Percentiles rank a stretch among this genome's conserved stretches.
Evolutionary conservation across 1,140 invertebrate genomes (phyloP).

Genomic region (Lineus longissimus): DNA sequence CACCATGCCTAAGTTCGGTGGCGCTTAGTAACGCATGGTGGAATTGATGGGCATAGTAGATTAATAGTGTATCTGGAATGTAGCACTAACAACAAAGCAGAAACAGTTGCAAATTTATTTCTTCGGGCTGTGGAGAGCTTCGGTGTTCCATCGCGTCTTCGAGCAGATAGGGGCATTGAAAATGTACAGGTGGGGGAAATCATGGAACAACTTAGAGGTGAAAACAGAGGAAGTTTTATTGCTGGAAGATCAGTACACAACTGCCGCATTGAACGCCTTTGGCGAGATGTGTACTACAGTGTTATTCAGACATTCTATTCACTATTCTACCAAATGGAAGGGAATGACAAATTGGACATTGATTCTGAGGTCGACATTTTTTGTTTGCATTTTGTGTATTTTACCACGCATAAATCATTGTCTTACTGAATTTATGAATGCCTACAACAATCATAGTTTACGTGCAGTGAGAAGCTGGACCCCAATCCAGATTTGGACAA

Average conservation of each 20-base stretch:
- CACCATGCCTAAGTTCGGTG: slow-evolving; percentile 14
- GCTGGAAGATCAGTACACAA: slow-evolving; percentile 21
- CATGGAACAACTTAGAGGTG: slow-evolving; percentile 12
- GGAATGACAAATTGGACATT: not conserved
- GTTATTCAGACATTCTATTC: not conserved
- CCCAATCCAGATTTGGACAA: not conserved
- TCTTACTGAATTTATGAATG: not conserved
- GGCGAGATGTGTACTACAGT: not conserved
- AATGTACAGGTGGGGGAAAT: slow-evolving; percentile 21
- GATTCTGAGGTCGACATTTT: not conserved
- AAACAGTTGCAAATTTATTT: slow-evolving; percentile 16
- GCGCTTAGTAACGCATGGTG: slow-evolving; percentile 24
- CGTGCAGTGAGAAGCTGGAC: not conserved
- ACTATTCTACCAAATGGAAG: slow-evolving; percentile 1
- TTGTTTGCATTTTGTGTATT: not conserved
- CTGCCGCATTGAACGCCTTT: slow-evolving; percentile 1
- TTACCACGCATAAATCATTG: not conserved
- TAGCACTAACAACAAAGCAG: slow-evolving; percentile 17
- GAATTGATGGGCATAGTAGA: slow-evolving; percentile 26
- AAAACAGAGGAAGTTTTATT: slow-evolving; percentile 7
- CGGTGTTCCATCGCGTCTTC: slow-evolving; percentile 20
- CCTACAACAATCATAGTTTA: not conserved
- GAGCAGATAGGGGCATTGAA: slow-evolving; percentile 22
- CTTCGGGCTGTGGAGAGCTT: slow-evolving; percentile 5
- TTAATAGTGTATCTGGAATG: slow-evolving; percentile 19